These are phyloP conservation scores for Clostera curtula DNA, from an alignment of 2,888 invertebrate genomes.

Conservation along the genomic window DNA sequence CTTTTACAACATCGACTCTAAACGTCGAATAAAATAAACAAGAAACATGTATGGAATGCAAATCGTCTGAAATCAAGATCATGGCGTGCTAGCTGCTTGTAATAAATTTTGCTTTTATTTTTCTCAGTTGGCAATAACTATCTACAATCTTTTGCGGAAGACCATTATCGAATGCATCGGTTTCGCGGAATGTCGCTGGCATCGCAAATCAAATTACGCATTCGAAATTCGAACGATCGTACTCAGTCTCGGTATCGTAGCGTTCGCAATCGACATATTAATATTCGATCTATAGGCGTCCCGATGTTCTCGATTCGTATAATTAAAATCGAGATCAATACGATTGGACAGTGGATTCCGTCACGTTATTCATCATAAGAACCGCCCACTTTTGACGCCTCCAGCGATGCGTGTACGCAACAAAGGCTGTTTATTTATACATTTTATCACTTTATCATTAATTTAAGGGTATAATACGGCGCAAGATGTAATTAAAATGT, in stretches of 20 bases:
- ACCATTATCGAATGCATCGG: slow-evolving; percentile 40
- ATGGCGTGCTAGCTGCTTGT: slow-evolving; percentile 25
- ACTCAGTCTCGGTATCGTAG: slow-evolving; percentile 56
- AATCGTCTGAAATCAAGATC: slow-evolving; percentile 39
- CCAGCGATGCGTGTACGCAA: slow-evolving; percentile 66
- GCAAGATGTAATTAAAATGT: slow-evolving; percentile 19
- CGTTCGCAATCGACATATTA: slow-evolving; percentile 67
- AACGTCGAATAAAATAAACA: slow-evolving; percentile 17
- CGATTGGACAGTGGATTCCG: slow-evolving; percentile 67
- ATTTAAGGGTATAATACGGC: slow-evolving; percentile 4
- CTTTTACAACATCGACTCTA: slow-evolving; percentile 11
- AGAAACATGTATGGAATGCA: slow-evolving; percentile 26
- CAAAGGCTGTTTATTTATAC: slow-evolving; percentile 54
- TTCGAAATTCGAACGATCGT: slow-evolving; percentile 60
- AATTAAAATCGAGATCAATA: slow-evolving; percentile 71
- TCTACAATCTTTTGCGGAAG: slow-evolving; percentile 48
- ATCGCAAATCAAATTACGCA: slow-evolving; percentile 63
- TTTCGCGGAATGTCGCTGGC: slow-evolving; percentile 54
- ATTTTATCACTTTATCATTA: slow-evolving; percentile 36
- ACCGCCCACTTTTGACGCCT: slow-evolving; percentile 72
- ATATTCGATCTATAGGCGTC: slow-evolving; percentile 67
- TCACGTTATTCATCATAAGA: slow-evolving; percentile 66
- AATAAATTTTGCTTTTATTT: slow-evolving; percentile 37
- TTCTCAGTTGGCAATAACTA: slow-evolving; percentile 28
- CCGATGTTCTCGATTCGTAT: slow-evolving; percentile 69